Base-by-base conservation (phyloP, 2,888 invertebrate species). In the Ypsolopha scabrella region DNA sequence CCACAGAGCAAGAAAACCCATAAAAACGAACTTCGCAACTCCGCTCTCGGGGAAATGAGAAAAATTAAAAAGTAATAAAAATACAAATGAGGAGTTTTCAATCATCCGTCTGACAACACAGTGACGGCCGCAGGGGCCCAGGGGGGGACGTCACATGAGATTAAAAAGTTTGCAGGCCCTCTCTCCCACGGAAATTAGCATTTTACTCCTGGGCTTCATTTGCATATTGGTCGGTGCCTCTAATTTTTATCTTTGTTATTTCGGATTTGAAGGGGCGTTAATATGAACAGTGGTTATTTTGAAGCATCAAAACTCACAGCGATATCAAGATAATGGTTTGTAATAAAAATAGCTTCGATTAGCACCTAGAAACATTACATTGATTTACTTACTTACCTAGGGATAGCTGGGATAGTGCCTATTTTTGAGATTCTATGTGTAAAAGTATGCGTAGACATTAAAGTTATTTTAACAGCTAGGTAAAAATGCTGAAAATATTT, bases 61-160 rank as follows among this genome's bases (percentile, higher is more conserved):
- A 76, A 80, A 81, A 83, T 85, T 86, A 80, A 80, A 82, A 86
- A 86, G 81, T 85, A 80, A 83, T 85, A 85, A 83, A 85, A 81
- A 85, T 65, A 77, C 80, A 86, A 86, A 86, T 85, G 83, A 85
- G 82, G 62, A 70, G 70, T 75, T 77, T 81, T 86, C 85, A 80
- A 86, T 86, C 85, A 86, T 83, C 78, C 75, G 70, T 67, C 74
- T 73, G 81, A 76, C 80, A 76, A 71, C 71, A 62, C 58, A 53
- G 45, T 54, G 57, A 58, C 57, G 57, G 67, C 63, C 61, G 58
- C 54, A 46, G 55, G 56, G 59, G 57, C 57, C 7, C 35, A 34
- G 52, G 60, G 59, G 55, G 63, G 65, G 70, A 75, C 76, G 85
- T 83, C 85, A 86, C 82, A 85, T 80, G 82, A 86, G 85, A 86